Evolutionary conservation across 2,888 invertebrate genomes (phyloP), one percentile per base, ranked within the genome.

Genomic region (Xylocampa areola): DNA sequence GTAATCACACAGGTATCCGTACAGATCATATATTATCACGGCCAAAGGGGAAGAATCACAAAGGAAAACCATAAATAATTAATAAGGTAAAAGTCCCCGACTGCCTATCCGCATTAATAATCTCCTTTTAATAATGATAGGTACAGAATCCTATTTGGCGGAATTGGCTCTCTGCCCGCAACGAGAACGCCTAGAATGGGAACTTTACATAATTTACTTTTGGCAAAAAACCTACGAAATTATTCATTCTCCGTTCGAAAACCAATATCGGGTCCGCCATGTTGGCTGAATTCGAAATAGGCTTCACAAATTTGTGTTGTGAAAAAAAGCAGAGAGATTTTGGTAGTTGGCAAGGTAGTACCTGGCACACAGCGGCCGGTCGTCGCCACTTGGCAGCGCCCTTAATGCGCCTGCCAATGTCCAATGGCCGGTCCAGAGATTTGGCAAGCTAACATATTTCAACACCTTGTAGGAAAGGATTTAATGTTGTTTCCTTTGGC

Each of bases 381-480:
- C 59, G 76, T 70, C 59, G 71, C 57, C 74, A 66, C 73, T 80
- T 81, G 87, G 87, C 87, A 85, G 55, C 65, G 71, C 71, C 65
- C 66, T 71, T 77, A 78, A 74, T 75, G 74, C 73, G 75, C 77
- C 80, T 85, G 81, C 80, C 82, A 82, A 84, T 77, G 70, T 75
- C 79, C 75, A 76, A 77, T 72, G 76, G 74, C 78, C 70, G 75
- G 72, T 45, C 72, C 69, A 69, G 59, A 83, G 80, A 87, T 85
- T 91, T 91, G 90, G 90, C 90, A 89, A 69, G 81, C 77, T 63
- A 68, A 68, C 76, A 54, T 70, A 73, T 81, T 82, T 84, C 81
- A 70, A 81, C 88, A 83, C 85, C 82, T 84, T 82, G 78, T 82
- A 76, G 73, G 77, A 75, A 79, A 74, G 76, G 80, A 87, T 86